phyloP scores from a whole-genome alignment of 2,888 invertebrate genomes.

The Ochlodes sylvanus region DNA sequence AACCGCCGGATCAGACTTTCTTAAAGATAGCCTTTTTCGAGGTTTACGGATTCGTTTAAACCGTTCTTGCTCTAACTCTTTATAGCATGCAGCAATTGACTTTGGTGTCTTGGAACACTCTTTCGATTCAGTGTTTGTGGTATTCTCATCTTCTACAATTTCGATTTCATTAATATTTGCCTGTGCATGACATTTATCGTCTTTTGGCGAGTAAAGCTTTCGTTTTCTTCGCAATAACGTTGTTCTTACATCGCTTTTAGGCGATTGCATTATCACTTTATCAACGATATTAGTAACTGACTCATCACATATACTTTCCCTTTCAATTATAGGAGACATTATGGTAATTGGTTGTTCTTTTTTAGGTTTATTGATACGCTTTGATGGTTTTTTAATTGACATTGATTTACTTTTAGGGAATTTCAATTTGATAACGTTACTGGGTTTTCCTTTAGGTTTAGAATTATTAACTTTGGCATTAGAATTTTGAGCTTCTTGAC shows the following conservation, averaged over 20 bases:
- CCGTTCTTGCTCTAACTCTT: conserved; percentile 65
- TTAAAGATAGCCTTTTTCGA: conserved; percentile 49
- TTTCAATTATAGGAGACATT: conserved; percentile 56
- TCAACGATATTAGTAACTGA: conserved; percentile 35
- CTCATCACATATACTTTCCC: conserved; percentile 21
- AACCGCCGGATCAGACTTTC: conserved; percentile 39
- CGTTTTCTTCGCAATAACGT: conserved; percentile 58
- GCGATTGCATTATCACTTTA: conserved; percentile 18
- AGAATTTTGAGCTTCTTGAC: conserved; percentile 3
- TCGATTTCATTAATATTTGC: conserved; percentile 47
- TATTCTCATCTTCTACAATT: conserved; percentile 38
- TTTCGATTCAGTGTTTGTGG: conserved; percentile 40
- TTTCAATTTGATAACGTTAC: conserved; percentile 50
- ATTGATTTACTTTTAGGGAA: conserved; percentile 47
- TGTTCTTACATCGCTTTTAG: conserved; percentile 34
- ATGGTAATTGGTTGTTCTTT: conserved; percentile 44
- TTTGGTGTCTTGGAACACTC: conserved; percentile 48
- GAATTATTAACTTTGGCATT: conserved; percentile 18
- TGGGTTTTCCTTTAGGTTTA: conserved; percentile 27
- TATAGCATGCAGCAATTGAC: conserved; percentile 60
- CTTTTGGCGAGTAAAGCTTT: conserved; percentile 73
- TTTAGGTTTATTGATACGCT: conserved; percentile 47
- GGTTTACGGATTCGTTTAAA: conserved; percentile 51
- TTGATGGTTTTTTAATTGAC: conserved; percentile 40
- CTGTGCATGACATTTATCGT: conserved; percentile 49